Evolutionary conservation across 2,113 vertebrate species (phyloP).

Genomic region (Dipodomys merriami): DNA sequence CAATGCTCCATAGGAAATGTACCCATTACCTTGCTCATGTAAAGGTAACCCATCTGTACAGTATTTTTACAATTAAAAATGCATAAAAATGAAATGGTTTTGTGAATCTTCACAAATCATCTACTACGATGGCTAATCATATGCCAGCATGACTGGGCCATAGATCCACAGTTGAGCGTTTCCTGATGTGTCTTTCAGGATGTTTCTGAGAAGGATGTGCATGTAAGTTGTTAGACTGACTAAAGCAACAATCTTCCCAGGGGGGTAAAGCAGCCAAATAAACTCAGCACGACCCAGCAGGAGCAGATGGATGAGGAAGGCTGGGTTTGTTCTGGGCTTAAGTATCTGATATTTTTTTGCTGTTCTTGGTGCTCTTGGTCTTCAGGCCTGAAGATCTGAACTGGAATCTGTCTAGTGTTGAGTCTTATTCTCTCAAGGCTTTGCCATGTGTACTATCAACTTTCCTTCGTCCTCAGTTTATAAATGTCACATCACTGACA

Average conservation of each 20-base stretch:
- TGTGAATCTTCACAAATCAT: neutral
- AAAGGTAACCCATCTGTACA: no score
- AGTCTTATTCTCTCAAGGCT: neutral
- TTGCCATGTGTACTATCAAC: neutral
- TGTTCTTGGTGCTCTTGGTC: no score
- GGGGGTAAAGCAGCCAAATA: neutral
- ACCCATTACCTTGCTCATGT: no score
- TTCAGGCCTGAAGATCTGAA: neutral
- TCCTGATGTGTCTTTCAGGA: neutral
- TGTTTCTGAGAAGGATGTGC: neutral
- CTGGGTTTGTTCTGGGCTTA: neutral
- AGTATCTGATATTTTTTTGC: neutral
- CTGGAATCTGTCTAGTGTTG: no score
- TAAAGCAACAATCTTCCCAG: neutral
- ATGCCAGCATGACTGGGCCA: neutral
- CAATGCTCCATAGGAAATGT: no score
- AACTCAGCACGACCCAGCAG: neutral
- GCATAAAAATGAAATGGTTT: neutral
- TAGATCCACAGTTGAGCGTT: neutral
- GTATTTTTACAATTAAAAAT: no score
- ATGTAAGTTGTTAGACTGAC: neutral
- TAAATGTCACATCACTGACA: neutral
- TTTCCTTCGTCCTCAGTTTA: neutral
- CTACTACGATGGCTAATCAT: neutral
- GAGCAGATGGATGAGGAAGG: neutral